These are phyloP conservation scores for Poecilia velifera DNA, from an alignment of 2,797 vertebrate genomes.

Conservation along the genomic window DNA sequence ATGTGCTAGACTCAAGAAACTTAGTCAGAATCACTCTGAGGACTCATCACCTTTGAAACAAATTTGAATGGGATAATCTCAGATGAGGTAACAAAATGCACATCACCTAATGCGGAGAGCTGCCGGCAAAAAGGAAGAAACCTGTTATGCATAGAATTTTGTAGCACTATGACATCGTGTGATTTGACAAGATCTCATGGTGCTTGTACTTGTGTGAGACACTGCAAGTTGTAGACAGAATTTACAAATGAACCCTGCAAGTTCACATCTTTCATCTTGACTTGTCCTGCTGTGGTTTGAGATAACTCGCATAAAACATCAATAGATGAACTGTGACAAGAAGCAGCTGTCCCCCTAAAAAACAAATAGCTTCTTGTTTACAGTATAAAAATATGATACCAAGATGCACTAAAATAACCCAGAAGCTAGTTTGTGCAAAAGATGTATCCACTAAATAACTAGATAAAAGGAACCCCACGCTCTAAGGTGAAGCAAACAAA, in stretches of 20 bases:
- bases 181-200: background rate
- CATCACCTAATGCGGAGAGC: background rate
- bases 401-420: background rate
- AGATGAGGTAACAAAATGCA: no score
- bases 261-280: slow-evolving; percentile 1
- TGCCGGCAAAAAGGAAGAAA: background rate
- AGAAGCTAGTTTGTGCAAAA: background rate
- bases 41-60: no score
- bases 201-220: background rate
- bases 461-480: background rate
- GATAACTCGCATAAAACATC: slow-evolving; percentile 14
- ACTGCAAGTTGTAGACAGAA: background rate
- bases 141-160: background rate
- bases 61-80: no score
- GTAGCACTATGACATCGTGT: background rate
- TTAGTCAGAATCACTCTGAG: no score
- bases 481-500: background rate
- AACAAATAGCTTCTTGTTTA: background rate
- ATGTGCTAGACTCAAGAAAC: no score
- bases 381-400: background rate
- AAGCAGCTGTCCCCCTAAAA: background rate
- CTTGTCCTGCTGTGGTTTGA: slow-evolving; percentile 7
- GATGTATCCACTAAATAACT: background rate
- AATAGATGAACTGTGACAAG: slow-evolving; percentile 13
- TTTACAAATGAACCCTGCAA: background rate